Percentiles rank a stretch among this genome's conserved stretches.
Conservation (phyloP, 2,797 vertebrate species). For the Anguilla pacifica region DNA sequence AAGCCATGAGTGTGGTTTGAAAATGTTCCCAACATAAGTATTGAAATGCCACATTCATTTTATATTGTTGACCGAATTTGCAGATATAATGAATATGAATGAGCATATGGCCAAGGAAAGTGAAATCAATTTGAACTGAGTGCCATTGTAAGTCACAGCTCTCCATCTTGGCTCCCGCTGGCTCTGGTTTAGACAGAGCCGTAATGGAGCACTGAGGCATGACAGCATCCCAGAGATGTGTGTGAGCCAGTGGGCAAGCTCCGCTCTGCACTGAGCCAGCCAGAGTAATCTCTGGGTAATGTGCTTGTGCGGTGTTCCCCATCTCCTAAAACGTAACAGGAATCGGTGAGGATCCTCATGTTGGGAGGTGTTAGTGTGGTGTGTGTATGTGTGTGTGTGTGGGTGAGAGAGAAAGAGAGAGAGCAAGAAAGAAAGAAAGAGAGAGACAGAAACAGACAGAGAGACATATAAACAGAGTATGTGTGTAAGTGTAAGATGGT, state of each 20-base stretch:
- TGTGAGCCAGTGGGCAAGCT: neutral
- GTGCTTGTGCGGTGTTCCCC: neutral
- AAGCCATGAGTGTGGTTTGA: neutral
- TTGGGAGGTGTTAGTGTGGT: neutral
- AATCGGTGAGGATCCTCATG: neutral
- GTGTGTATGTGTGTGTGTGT: neutral
- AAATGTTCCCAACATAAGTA: neutral
- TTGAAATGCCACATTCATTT: constrained; percentile 1
- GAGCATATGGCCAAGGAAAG: neutral
- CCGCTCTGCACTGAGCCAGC: neutral
- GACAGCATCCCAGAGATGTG: neutral
- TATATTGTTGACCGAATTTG: neutral
- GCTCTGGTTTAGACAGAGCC: neutral
- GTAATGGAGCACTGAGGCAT: neutral
- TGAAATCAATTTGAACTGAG: neutral
- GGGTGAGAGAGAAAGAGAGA: neutral
- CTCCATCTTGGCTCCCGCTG: neutral
- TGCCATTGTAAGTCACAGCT: neutral
- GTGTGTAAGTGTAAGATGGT: neutral
- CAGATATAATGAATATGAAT: neutral
- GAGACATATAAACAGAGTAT: neutral
- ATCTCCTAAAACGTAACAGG: neutral
- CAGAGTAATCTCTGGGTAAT: neutral
- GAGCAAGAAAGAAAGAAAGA: neutral
- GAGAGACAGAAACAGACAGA: neutral